phyloP scores from a whole-genome alignment of 2,113 vertebrate species.

The Hippocampus abdominalis region DNA sequence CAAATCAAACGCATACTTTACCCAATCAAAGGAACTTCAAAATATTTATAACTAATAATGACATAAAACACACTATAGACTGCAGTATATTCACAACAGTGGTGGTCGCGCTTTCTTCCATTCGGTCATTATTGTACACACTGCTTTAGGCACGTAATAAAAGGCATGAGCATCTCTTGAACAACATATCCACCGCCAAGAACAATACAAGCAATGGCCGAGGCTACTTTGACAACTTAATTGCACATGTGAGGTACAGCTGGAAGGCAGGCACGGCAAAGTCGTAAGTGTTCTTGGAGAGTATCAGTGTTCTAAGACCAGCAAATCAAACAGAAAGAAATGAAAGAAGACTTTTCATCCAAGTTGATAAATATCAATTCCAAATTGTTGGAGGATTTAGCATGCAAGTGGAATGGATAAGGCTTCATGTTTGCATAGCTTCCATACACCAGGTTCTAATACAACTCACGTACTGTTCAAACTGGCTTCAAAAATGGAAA shows the following conservation, averaged over 20 bases:
- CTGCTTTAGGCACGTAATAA: slow-evolving; percentile 33
- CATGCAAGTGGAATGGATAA: slow-evolving; percentile 37
- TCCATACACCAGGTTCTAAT: slow-evolving; percentile 35
- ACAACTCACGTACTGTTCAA: slow-evolving; percentile 34
- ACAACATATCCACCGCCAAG: slow-evolving; percentile 35
- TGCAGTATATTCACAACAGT: neutral
- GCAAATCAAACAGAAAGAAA: slow-evolving; percentile 51
- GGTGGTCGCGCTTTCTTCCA: neutral
- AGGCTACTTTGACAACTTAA: slow-evolving; percentile 59
- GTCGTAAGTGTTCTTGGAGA: slow-evolving; percentile 47
- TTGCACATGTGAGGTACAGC: slow-evolving; percentile 59
- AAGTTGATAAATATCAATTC: slow-evolving; percentile 53
- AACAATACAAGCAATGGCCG: slow-evolving; percentile 37
- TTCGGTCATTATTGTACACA: slow-evolving; percentile 26
- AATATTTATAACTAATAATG: slow-evolving; percentile 1
- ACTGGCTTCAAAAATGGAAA: slow-evolving; percentile 26
- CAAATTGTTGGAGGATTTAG: slow-evolving; percentile 41
- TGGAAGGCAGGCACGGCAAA: slow-evolving; percentile 42
- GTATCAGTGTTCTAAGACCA: slow-evolving; percentile 43
- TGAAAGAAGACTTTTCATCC: slow-evolving; percentile 45
- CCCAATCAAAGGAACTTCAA: slow-evolving; percentile 5
- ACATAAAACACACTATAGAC: neutral
- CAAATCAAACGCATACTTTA: neutral
- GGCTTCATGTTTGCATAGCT: slow-evolving; percentile 35
- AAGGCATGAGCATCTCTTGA: slow-evolving; percentile 41